Evolutionary conservation across 2,113 vertebrate species (phyloP).

Genomic region (Tachysurus fulvidraco): DNA sequence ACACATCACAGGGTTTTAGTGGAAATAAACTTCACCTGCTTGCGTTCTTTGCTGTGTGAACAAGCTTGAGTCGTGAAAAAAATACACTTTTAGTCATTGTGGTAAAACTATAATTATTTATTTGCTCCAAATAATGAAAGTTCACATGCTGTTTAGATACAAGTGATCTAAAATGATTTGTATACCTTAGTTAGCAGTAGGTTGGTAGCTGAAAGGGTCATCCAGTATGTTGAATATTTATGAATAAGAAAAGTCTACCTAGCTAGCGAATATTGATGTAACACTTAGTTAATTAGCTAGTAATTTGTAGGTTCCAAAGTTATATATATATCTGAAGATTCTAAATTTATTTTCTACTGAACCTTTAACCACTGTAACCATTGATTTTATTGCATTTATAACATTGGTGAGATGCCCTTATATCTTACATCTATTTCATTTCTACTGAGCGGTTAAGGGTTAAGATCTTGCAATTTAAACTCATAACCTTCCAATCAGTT

Average conservation of each 20-base stretch:
- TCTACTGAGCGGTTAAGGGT: no score
- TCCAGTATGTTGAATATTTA: no score
- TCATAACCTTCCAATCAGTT: no score
- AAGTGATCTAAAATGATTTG: not conserved
- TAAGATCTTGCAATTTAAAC: no score
- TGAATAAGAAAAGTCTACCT: not conserved
- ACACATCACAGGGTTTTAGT: not conserved
- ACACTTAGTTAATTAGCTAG: not conserved
- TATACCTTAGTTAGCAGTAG: not conserved
- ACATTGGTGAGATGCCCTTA: no score
- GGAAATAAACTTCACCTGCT: not conserved
- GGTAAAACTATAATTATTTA: not conserved
- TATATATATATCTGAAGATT: no score
- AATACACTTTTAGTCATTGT: not conserved
- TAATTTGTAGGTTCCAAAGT: no score
- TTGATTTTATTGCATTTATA: no score
- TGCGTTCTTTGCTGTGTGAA: not conserved
- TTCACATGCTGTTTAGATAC: not conserved
- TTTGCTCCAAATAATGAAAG: not conserved
- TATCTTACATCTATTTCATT: no score
- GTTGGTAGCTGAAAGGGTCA: not conserved
- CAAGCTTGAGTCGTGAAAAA: not conserved
- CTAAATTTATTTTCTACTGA: no score
- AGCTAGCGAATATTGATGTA: no score
- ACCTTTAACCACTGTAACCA: no score